Percentiles rank a stretch among this genome's conserved stretches.
These are phyloP conservation scores for Hippocampus comes DNA, from an alignment of 2,113 vertebrate species.

Conservation along the genomic window DNA sequence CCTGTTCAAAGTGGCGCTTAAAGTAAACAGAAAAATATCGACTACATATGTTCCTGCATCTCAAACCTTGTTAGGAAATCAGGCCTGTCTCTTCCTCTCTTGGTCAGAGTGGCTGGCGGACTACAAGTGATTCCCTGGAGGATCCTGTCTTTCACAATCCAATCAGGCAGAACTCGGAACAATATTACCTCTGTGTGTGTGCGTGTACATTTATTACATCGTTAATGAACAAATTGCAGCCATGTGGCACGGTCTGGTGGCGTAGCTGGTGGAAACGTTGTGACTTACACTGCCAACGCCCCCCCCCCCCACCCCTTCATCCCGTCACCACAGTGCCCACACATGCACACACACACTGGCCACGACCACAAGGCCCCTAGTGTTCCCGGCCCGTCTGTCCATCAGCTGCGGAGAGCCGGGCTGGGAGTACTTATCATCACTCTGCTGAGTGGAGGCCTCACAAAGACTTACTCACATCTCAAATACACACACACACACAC, in stretches of 20 bases:
- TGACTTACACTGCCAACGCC: constrained; percentile 15
- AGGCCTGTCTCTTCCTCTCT: constrained; percentile 22
- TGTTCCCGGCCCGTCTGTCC: constrained; percentile 67
- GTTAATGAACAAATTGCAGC: constrained; percentile 79
- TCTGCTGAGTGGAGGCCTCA: constrained; percentile 67
- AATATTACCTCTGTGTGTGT: constrained; percentile 72
- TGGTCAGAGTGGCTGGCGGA: constrained; percentile 67
- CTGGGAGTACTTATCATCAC: constrained; percentile 75
- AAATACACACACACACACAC: constrained; percentile 27
- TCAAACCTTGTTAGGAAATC: constrained; percentile 52
- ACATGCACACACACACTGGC: constrained; percentile 23
- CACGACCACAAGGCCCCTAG: constrained; percentile 69
- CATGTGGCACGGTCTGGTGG: constrained; percentile 71
- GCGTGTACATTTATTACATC: constrained; percentile 74
- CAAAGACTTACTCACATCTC: constrained; percentile 59
- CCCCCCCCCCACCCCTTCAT: constrained; percentile 15
- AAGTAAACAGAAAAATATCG: constrained; percentile 32
- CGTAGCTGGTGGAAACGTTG: constrained; percentile 32
- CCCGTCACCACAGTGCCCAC: constrained; percentile 42
- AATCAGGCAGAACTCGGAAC: constrained; percentile 67
- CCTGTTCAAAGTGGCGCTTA: constrained; percentile 11
- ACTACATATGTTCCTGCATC: constrained; percentile 22
- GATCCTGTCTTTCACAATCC: constrained; percentile 66
- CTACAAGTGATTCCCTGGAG: constrained; percentile 62
- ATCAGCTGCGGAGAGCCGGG: constrained; percentile 65